Conservation (phyloP, 2,797 vertebrate genomes). For the Otolemur crassicaudatus region DNA sequence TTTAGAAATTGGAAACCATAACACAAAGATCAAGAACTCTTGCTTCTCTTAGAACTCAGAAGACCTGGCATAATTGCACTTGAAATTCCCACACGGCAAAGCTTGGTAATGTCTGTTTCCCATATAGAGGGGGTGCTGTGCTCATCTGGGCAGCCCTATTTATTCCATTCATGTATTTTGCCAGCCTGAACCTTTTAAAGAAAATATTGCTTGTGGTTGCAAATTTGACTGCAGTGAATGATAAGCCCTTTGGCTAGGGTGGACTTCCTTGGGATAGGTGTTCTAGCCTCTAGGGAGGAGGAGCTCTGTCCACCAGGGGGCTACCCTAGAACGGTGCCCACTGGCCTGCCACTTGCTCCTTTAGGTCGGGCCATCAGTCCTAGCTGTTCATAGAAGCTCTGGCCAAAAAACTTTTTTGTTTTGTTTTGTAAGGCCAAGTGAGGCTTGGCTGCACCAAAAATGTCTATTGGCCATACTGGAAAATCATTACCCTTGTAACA, state of each 20-base stretch:
- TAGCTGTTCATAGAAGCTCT: background rate
- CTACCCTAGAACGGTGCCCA: background rate
- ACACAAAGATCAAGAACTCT: conserved; percentile 42
- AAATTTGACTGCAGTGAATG: background rate
- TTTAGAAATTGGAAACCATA: background rate
- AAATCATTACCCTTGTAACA: background rate
- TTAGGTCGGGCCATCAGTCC: background rate
- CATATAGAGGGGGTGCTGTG: background rate
- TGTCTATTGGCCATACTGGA: background rate
- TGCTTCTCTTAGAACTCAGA: conserved; percentile 33
- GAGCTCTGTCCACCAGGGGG: background rate
- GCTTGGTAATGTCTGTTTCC: background rate
- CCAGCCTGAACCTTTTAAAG: background rate
- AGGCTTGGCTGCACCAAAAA: background rate
- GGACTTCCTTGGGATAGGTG: background rate
- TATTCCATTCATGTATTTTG: background rate
- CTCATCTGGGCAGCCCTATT: no score
- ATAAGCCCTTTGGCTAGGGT: background rate
- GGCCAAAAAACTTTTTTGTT: background rate
- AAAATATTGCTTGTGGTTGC: background rate
- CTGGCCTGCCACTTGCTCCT: background rate
- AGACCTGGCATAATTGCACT: background rate
- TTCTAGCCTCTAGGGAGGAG: background rate
- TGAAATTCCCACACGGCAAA: background rate
- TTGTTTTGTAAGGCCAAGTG: background rate